Evolutionary conservation across 2,888 invertebrate species (phyloP).

Genomic region (Hyalella azteca): DNA sequence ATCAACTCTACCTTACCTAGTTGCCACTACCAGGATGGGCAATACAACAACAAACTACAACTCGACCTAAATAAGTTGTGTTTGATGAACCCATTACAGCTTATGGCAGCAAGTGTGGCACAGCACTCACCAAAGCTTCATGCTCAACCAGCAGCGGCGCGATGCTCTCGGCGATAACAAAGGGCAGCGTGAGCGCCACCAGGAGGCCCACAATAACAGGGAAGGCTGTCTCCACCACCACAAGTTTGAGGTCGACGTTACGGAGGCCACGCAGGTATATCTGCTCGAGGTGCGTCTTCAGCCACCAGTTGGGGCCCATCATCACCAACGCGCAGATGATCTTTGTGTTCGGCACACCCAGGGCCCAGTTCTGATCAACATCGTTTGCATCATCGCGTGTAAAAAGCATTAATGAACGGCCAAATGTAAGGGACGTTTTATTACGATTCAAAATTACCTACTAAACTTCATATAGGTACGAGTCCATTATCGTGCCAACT

Average conservation of each 20-base stretch:
- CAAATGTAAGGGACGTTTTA: no score
- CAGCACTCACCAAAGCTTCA: conserved; percentile 42
- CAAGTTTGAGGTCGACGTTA: conserved; percentile 87
- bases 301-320: conserved; percentile 96
- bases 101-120: no score
- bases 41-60: no score
- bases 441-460: no score
- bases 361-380: conserved; percentile 87
- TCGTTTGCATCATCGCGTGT: no score
- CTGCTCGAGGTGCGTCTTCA: conserved; percentile 85
- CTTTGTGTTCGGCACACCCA: conserved; percentile 96
- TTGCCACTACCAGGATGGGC: no score
- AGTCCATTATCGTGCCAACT: no score
- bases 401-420: no score
- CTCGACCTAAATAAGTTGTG: no score
- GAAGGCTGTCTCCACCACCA: conserved; percentile 80
- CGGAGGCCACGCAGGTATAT: conserved; percentile 82
- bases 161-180: conserved; percentile 78
- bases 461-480: no score
- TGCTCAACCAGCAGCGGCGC: conserved; percentile 63
- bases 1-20: no score
- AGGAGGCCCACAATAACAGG: conserved; percentile 69
- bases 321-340: conserved; percentile 94
- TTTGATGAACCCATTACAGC: no score
- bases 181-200: conserved; percentile 89